phyloP scores from a whole-genome alignment of 1,140 invertebrate genomes.

The Drosophila nebulosa region DNA sequence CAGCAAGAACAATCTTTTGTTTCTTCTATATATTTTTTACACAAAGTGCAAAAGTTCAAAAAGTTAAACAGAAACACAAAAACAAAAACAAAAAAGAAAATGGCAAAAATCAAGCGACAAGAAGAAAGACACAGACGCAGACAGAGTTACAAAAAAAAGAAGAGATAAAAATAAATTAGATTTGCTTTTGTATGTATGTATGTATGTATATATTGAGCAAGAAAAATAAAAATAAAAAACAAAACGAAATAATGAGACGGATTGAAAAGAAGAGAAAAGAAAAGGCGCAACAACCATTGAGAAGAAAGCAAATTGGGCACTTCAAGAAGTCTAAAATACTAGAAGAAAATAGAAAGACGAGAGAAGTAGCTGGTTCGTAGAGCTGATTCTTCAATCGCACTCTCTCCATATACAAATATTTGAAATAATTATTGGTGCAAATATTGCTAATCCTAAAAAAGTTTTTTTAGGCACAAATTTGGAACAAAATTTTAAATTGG shows the following conservation, averaged over 20 bases:
- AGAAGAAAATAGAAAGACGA: not conserved
- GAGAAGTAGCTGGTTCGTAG: not conserved
- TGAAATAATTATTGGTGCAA: not conserved
- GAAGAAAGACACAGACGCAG: conserved; percentile 26
- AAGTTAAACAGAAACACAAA: conserved; percentile 56
- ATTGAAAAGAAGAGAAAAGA: conserved; percentile 23
- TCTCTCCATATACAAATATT: not conserved
- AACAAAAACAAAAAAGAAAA: conserved; percentile 20
- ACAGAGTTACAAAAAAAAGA: not conserved
- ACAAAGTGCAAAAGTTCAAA: conserved; percentile 68
- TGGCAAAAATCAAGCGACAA: conserved; percentile 18
- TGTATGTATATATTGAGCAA: conserved; percentile 25
- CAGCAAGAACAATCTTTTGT: conserved; percentile 43
- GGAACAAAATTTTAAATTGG: no score
- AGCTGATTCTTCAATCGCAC: not conserved
- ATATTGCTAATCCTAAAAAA: not conserved
- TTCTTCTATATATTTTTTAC: conserved; percentile 43
- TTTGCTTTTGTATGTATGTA: conserved; percentile 34
- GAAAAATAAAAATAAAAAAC: conserved; percentile 7
- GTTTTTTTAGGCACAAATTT: no score
- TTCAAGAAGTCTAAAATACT: conserved; percentile 4
- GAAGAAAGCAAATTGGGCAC: not conserved
- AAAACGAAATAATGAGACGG: not conserved
- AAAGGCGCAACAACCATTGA: conserved; percentile 5
- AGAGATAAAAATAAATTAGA: conserved; percentile 60